Conservation (phyloP, 2,888 invertebrate species). For the Drosophila meridionalis region DNA sequence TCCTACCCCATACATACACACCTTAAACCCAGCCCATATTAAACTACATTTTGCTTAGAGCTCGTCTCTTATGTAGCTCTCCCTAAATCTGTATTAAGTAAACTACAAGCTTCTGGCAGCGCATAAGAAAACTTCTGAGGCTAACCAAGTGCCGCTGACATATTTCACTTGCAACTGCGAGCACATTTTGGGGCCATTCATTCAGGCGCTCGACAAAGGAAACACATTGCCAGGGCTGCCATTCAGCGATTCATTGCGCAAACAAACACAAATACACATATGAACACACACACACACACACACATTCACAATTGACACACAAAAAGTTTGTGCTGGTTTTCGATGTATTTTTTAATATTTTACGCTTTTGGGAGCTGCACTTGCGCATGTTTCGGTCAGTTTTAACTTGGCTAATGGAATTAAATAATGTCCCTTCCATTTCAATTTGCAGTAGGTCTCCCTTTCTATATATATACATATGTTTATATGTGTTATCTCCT, state of each 20-base stretch:
- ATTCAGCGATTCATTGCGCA: conserved; percentile 21
- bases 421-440: conserved; percentile 44
- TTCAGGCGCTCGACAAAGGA: conserved; percentile 34
- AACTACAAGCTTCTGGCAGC: conserved; percentile 5
- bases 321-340: conserved; percentile 32
- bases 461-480: not conserved
- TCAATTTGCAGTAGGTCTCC: conserved; percentile 28
- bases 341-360: conserved; percentile 46
- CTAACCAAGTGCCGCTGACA: conserved; percentile 49
- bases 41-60: not conserved
- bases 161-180: conserved; percentile 46
- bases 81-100: no score
- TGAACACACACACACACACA: not conserved
- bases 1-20: not conserved
- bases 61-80: no score
- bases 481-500: no score
- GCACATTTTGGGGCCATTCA: conserved; percentile 35
- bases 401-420: conserved; percentile 63
- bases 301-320: conserved; percentile 3
- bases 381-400: conserved; percentile 21
- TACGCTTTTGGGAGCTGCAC: conserved; percentile 26
- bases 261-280: not conserved
- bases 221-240: conserved; percentile 7
- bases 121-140: conserved; percentile 29
- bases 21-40: not conserved